Evolutionary conservation across 2,797 vertebrate genomes (phyloP), one percentile per base, ranked within the genome.

Genomic region (Lithobates sylvaticus): DNA sequence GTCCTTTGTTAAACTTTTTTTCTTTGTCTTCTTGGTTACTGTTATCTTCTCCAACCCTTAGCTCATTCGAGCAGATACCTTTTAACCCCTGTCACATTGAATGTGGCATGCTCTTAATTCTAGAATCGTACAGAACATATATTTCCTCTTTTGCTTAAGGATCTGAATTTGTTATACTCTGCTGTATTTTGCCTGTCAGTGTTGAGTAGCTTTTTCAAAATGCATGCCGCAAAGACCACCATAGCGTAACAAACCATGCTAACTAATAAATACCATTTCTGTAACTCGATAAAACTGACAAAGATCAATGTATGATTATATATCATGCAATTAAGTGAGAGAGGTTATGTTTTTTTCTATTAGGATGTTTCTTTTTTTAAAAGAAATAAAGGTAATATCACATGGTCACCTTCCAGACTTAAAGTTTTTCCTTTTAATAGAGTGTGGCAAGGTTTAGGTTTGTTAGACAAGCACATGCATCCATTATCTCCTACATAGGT

Each of bases 1-100:
- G 78, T 87, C 44, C 81, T 79, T 80, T 86, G 84, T 81, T 86
- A 75, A 86, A 86, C 84, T 81, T 87, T 84, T 80, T 84, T 76
- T 84, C 70, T 68, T 65, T 78, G 58, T 79, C 69, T 69, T 78
- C 75, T 78, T 36, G n/a, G 75, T 82, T 71, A 78, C 76, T 69
- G 71, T 80, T 87, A 87, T 71, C 77, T 79, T 80, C 67, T 61
- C 26, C n/a, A 87, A 61, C 76, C 50, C 78, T 76, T 39, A 87
- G 68, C 86, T 78, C 75, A 34, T 83, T 72, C 29, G 10, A 78
- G 54, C 54, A 83, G 39, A 87, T 64, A 78, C 64, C 80, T 84
- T 70, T 81, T 70, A 81, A 61, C 70, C 64, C 26, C 78, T 75
- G 44, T 70, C 77, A 81, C 47, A 80, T 54, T 86, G 77, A 85